Evolutionary conservation across 2,888 invertebrate species (phyloP), one percentile per base, ranked within the genome.

Genomic region (Deilephila porcellus): DNA sequence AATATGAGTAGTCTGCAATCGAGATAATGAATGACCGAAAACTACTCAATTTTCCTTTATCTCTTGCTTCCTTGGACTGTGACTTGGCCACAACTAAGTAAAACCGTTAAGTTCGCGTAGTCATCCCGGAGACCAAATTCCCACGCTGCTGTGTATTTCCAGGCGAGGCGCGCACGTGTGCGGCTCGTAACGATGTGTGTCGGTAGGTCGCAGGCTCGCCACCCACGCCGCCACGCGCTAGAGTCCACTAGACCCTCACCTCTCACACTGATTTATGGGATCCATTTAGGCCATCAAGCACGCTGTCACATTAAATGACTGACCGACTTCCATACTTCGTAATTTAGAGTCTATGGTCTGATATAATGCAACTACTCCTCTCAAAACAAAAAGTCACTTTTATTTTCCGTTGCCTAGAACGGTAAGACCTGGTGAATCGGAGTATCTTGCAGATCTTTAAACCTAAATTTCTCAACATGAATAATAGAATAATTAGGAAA

Each of bases 161-260:
- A 14, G 25, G 25, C 29, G 25, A 14, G 29, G 25, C 11, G 29
- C 3, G 60, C 63, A 37, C 45, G 37, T 37, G 37, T 45, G n/a
- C n/a, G 19, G 37, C 20, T 25, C 37, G 37, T 45, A 45, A 8
- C 20, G 45, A 64, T 60, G 25, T 25, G 52, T 67, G 25, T 20
- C 67, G 20, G 45, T 64, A 20, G 64, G 64, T 20, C 20, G 3
- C n/a, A 63, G 63, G 34, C 63, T 8, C 17, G 19, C 53, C 19
- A 19, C 53, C 17, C 53, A n/a, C 53, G 19, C 53, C 53, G 53
- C 53, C n/a, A 8, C 64, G 37, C 19, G 37, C 19, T n/a, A n/a
- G n/a, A n/a, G n/a, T n/a, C n/a, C n/a, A n/a, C n/a, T n/a, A 34
- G 34, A n/a, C 63, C 63, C 32, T 63, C 64, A 64, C 67, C 45